Evolutionary conservation across 1,140 invertebrate species (phyloP).

Genomic region (Cydia amplana): DNA sequence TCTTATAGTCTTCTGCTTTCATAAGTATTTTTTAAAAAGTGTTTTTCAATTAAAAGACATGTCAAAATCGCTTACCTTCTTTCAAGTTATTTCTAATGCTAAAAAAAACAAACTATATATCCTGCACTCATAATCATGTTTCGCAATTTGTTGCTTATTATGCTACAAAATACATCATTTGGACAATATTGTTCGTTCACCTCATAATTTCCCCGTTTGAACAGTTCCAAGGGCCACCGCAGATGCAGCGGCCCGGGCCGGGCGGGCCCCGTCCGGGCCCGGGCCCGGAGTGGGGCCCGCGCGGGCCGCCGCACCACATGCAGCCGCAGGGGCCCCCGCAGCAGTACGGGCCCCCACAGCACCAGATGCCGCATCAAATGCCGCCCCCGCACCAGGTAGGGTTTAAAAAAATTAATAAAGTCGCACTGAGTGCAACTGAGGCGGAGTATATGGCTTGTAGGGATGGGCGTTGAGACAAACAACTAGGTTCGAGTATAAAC

Average conservation of each 20-base stretch:
- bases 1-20: too few relatives aligned
- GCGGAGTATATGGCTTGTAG: not conserved
- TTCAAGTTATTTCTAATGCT: too few relatives aligned
- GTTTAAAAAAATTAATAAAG: not conserved
- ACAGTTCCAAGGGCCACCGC: constrained; percentile 82
- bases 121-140: too few relatives aligned
- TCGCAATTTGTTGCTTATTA: too few relatives aligned
- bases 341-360: constrained; percentile 76
- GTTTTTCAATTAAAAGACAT: too few relatives aligned
- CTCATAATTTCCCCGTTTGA: not conserved
- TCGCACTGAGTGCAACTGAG: not conserved
- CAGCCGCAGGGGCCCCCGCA: constrained; percentile 57
- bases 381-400: constrained; percentile 66
- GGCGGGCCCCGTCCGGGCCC: constrained; percentile 37
- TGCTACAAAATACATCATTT: too few relatives aligned
- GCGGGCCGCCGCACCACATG: constrained; percentile 84
- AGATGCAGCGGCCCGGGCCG: constrained; percentile 84
- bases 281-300: constrained; percentile 62
- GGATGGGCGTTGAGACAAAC: too few relatives aligned
- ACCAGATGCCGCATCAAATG: constrained; percentile 71
- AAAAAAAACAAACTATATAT: too few relatives aligned
- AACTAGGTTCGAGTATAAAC: too few relatives aligned
- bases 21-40: too few relatives aligned
- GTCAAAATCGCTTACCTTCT: too few relatives aligned
- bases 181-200: too few relatives aligned